These are phyloP conservation scores for Gouania willdenowi DNA, from an alignment of 2,797 vertebrate species.

Conservation along the genomic window DNA sequence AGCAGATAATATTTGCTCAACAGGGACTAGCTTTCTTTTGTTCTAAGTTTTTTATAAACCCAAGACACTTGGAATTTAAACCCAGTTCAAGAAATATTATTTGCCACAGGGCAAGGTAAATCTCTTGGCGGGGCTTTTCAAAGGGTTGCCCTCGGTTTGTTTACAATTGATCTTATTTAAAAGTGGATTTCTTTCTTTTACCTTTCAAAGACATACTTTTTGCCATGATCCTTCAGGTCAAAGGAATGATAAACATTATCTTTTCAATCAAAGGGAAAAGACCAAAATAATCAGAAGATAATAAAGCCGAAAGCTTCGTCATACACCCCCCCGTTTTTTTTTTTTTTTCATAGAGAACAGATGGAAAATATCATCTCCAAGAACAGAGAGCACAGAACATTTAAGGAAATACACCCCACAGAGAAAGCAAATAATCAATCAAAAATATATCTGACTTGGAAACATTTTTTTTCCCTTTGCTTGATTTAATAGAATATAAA, in stretches of 20 bases:
- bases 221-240: constrained; percentile 75
- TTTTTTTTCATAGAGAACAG: constrained; percentile 63
- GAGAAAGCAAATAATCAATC: constrained; percentile 44
- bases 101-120: constrained; percentile 84
- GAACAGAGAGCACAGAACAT: constrained; percentile 9
- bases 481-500: constrained; percentile 40
- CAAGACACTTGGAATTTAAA: constrained; percentile 86
- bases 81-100: constrained; percentile 83
- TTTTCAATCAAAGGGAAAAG: constrained; percentile 57
- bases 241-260: constrained; percentile 70
- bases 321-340: constrained; percentile 45
- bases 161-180: constrained; percentile 87
- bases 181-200: constrained; percentile 80
- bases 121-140: constrained; percentile 82
- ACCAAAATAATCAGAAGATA: constrained; percentile 67
- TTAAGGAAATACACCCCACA: constrained; percentile 26
- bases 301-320: constrained; percentile 57
- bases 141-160: constrained; percentile 83
- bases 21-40: constrained; percentile 80
- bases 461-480: constrained; percentile 15
- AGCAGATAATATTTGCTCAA: constrained; percentile 83
- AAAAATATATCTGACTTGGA: constrained; percentile 34
- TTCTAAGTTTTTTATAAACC: constrained; percentile 81
- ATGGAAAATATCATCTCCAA: constrained; percentile 49
- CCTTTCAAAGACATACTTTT: constrained; percentile 78